phyloP scores from a whole-genome alignment of 2,797 vertebrate genomes.

The Eulemur rubriventer region DNA sequence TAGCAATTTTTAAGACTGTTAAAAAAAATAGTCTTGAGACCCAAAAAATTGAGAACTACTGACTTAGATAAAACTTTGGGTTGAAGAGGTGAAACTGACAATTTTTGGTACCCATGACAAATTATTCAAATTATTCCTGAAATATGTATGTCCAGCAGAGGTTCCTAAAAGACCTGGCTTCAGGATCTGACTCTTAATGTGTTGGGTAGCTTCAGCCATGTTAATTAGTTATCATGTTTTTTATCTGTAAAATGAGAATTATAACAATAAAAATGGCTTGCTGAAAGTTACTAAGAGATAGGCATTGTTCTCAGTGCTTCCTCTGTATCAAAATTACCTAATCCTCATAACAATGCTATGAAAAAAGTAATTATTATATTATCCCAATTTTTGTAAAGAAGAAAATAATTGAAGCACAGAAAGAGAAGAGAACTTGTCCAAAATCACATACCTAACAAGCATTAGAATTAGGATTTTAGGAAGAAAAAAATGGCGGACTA shows the following conservation, averaged over 20 bases:
- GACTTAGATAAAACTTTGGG: background rate
- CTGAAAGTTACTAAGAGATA: background rate
- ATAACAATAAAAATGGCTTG: background rate
- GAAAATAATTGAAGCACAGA: constrained; percentile 26
- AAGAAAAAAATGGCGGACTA: background rate
- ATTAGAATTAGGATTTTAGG: background rate
- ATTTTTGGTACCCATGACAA: background rate
- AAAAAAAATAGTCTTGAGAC: background rate
- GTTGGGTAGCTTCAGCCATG: background rate
- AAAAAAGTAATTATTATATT: background rate
- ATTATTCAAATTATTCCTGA: constrained; percentile 21
- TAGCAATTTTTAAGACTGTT: background rate
- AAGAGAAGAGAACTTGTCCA: background rate
- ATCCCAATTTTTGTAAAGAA: background rate
- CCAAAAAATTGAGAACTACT: background rate
- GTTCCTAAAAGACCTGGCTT: background rate
- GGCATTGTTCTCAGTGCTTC: background rate
- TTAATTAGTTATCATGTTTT: background rate
- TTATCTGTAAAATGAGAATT: background rate
- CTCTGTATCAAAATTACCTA: background rate
- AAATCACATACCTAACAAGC: background rate
- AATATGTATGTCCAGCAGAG: background rate
- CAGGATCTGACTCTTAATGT: background rate
- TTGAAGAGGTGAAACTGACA: background rate
- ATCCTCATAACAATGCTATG: background rate